phyloP scores from a whole-genome alignment of 2,888 invertebrate genomes.

The Gibbula magus region DNA sequence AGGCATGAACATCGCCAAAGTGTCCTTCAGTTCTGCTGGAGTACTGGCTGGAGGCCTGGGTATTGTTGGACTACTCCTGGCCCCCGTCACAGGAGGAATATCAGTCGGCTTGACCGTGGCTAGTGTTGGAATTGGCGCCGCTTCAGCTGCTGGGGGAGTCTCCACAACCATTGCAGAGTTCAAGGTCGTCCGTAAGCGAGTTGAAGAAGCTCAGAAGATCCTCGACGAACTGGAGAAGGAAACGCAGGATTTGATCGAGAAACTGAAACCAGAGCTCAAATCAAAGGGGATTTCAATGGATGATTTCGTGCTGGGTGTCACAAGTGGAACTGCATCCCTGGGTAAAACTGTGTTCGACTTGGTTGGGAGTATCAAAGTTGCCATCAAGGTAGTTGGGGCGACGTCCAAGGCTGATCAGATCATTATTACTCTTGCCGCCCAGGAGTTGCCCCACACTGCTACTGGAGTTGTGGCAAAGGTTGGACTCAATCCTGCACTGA shows the following conservation, averaged over 20 bases:
- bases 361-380: background rate
- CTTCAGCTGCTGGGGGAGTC: background rate
- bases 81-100: background rate
- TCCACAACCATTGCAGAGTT: background rate
- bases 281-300: background rate
- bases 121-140: background rate
- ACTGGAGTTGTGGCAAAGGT: background rate
- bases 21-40: background rate
- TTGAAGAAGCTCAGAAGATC: background rate
- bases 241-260: background rate
- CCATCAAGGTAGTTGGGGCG: background rate
- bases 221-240: background rate
- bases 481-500: too few relatives aligned
- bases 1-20: background rate
- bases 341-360: background rate
- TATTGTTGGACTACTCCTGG: background rate
- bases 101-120: background rate
- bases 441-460: background rate
- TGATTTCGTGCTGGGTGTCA: background rate
- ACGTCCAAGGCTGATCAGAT: background rate
- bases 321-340: background rate
- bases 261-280: background rate
- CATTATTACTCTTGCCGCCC: background rate
- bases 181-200: background rate
- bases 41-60: background rate